Percentiles rank a stretch among this genome's conserved stretches.
Evolutionary conservation across 2,888 invertebrate species (phyloP).

Genomic region (Norana najaformis): DNA sequence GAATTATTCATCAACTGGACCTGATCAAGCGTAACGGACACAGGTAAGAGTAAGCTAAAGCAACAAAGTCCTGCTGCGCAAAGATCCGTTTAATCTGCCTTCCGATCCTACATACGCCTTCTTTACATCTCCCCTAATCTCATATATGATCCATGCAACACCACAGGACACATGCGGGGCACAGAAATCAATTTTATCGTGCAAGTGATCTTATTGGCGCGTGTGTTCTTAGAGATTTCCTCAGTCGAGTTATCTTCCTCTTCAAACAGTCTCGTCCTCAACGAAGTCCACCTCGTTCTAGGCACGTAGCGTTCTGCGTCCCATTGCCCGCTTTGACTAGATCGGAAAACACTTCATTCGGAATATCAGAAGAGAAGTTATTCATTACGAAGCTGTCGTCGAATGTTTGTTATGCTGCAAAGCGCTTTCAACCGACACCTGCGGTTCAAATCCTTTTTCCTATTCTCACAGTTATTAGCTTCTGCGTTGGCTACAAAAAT

Average conservation of each 20-base stretch:
- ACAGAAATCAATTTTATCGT: neutral
- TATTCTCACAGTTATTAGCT: neutral
- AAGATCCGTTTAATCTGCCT: no score
- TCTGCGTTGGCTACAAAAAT: neutral
- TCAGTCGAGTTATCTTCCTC: neutral
- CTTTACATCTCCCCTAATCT: no score
- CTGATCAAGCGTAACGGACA: no score
- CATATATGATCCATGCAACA: neutral
- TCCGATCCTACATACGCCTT: no score
- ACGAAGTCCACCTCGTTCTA: neutral
- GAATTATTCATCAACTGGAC: neutral
- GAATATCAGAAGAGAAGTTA: neutral
- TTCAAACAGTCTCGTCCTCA: conserved; percentile 5
- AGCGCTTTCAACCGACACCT: neutral
- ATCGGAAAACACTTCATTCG: neutral
- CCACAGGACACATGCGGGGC: neutral
- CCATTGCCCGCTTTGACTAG: neutral
- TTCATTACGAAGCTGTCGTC: neutral
- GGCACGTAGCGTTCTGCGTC: neutral
- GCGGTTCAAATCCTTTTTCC: neutral
- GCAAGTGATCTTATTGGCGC: neutral
- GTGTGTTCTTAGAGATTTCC: neutral
- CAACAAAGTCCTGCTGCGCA: no score
- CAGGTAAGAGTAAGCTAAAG: no score
- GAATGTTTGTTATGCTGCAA: neutral